phyloP scores from a whole-genome alignment of 2,888 invertebrate genomes.

The Trypoxylon attenuatum region DNA sequence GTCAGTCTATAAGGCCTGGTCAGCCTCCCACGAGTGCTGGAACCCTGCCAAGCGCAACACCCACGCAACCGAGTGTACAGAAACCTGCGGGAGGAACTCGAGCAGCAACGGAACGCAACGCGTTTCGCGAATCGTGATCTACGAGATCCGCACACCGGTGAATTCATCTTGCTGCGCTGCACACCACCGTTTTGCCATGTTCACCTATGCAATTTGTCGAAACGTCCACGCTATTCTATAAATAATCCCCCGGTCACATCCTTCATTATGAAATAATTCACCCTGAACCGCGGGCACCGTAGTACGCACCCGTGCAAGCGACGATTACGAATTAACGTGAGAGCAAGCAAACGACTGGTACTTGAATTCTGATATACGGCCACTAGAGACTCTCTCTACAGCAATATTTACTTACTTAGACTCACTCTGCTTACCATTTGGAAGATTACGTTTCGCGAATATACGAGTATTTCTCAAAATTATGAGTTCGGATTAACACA shows the following conservation, averaged over 20 bases:
- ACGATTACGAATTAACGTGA: constrained; percentile 36
- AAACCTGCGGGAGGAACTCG: constrained; percentile 57
- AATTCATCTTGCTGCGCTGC: constrained; percentile 39
- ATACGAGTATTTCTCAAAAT: too few species aligned
- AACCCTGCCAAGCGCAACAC: constrained; percentile 65
- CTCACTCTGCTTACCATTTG: too few species aligned
- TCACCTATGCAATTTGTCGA: constrained; percentile 43
- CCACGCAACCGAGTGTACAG: constrained; percentile 48
- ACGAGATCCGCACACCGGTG: constrained; percentile 38
- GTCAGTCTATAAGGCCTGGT: constrained; percentile 73
- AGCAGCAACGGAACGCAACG: constrained; percentile 26
- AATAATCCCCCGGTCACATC: constrained; percentile 29
- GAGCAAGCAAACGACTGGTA: constrained; percentile 19
- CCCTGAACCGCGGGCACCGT: constrained; percentile 6
- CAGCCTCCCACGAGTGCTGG: constrained; percentile 73
- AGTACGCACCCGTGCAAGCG: constrained; percentile 5
- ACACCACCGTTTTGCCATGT: constrained; percentile 29
- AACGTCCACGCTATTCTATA: constrained; percentile 36
- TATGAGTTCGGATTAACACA: too few species aligned
- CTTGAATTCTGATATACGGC: constrained; percentile 25
- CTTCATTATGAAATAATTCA: constrained; percentile 42
- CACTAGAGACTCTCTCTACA: too few species aligned
- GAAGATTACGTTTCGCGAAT: too few species aligned
- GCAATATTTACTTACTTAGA: too few species aligned
- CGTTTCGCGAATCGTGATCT: constrained; percentile 49